Base-by-base conservation (phyloP, 2,888 invertebrate genomes). In the Heteropelma amictum region DNA sequence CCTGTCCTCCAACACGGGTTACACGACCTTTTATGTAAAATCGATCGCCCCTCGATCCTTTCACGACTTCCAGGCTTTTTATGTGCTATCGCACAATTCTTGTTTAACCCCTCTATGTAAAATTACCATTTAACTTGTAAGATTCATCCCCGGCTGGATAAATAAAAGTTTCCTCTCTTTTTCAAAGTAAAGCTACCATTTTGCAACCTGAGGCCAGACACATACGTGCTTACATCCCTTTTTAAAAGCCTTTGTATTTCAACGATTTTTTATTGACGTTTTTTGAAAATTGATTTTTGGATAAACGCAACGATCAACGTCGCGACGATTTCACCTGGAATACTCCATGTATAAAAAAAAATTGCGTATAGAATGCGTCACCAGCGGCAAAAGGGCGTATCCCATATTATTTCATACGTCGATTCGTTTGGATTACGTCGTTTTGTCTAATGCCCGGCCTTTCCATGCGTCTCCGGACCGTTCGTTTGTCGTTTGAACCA, bases 1-100 rank as follows among this genome's bases (percentile, higher is more conserved):
- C 42, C 53, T 77, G 54, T 70, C 63, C 70, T 72, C 64, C 60
- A 67, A 69, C 38, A 26, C 42, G 35, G 7, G 8, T 60, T 42
- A 54, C 35, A 45, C 21, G 3, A 21, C 3, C 17, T 5, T 26
- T 6, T 30, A 45, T 17, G 21, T 30, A 21, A n/a, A 12, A 38
- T 12, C n/a, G n/a, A 23, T 54, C 38, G 12, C 35, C 7, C 23
- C 21, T 54, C 38, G 23, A 54, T 23, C 12, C 12, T 5, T 14
- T 3, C n/a, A n/a, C 2, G 21, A 5, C 38, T 23, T 2, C 38
- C 1, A n/a, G 21, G 3, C 30, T 21, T 6, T 33, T 14, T n/a
- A n/a, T n/a, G n/a, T n/a, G n/a, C n/a, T n/a, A n/a, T n/a, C n/a
- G n/a, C n/a, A n/a, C n/a, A n/a, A n/a, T n/a, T n/a, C n/a, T n/a